Conservation (phyloP, 2,888 invertebrate species). For the Apocheima hispidaria region DNA sequence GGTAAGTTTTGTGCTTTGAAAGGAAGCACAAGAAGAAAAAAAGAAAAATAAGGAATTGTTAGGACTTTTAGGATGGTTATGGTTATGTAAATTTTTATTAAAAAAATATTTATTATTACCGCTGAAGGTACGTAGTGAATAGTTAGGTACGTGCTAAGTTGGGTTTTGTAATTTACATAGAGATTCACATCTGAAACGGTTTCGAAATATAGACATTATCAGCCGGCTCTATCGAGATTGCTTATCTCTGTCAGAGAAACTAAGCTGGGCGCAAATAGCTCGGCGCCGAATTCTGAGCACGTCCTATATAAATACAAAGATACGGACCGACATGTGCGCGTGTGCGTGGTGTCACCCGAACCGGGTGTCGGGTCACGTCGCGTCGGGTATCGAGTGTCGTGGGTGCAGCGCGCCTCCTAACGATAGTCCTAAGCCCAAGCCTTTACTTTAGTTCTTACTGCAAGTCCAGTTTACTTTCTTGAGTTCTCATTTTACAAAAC, state of each 20-base stretch:
- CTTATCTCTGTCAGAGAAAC: constrained; percentile 43
- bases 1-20: too few relatives aligned
- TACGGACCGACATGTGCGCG: constrained; percentile 20
- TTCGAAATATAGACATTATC: constrained; percentile 31
- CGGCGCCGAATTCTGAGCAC: constrained; percentile 34
- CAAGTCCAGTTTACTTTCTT: background rate
- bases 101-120: too few relatives aligned
- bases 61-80: too few relatives aligned
- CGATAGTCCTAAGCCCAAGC: too few relatives aligned
- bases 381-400: constrained; percentile 20
- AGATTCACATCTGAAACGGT: constrained; percentile 11
- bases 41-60: too few relatives aligned
- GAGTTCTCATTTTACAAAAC: too few relatives aligned
- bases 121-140: too few relatives aligned
- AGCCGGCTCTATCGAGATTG: constrained; percentile 37
- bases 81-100: too few relatives aligned
- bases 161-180: background rate
- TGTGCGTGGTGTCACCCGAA: constrained; percentile 32
- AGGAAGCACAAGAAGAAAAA: too few relatives aligned
- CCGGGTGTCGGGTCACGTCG: constrained; percentile 11
- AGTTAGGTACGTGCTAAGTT: background rate
- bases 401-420: background rate
- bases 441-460: background rate
- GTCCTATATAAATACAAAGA: constrained; percentile 50
- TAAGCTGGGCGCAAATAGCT: constrained; percentile 40